Percentiles rank a stretch among this genome's conserved stretches.
These are phyloP conservation scores for Dermatemys mawii DNA, from an alignment of 2,113 vertebrate species.

Conservation along the genomic window DNA sequence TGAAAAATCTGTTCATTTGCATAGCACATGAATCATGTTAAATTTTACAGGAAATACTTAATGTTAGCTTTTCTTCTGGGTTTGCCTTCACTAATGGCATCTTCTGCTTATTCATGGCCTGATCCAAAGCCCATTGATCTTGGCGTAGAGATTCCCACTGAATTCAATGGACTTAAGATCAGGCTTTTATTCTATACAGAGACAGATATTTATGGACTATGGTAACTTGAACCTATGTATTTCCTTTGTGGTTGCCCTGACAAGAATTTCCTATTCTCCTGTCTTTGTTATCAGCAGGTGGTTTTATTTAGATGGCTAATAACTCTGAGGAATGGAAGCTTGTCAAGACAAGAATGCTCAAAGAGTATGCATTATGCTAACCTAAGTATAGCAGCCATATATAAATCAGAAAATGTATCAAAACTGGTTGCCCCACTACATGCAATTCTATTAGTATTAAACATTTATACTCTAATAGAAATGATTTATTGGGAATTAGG, in stretches of 20 bases:
- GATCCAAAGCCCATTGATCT: neutral
- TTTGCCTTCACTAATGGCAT: neutral
- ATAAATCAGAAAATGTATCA: neutral
- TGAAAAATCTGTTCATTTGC: neutral
- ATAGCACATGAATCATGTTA: neutral
- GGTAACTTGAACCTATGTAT: neutral
- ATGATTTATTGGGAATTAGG: slow-evolving; percentile 33
- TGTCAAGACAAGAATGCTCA: neutral
- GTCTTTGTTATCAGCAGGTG: slow-evolving; percentile 46
- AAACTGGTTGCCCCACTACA: neutral
- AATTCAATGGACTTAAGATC: neutral
- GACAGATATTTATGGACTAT: neutral
- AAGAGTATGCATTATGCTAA: neutral
- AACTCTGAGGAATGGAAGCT: slow-evolving; percentile 10
- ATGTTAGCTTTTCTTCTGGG: neutral
- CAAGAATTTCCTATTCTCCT: slow-evolving; percentile 7
- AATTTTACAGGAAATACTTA: neutral
- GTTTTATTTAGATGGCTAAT: slow-evolving; percentile 50
- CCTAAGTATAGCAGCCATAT: neutral
- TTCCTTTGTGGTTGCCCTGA: neutral
- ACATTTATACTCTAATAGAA: neutral
- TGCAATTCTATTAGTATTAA: neutral
- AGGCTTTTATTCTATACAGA: neutral
- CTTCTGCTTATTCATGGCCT: neutral
- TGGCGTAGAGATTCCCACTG: neutral